Evolutionary conservation across 2,113 vertebrate species (phyloP).

Genomic region (Esox niger): DNA sequence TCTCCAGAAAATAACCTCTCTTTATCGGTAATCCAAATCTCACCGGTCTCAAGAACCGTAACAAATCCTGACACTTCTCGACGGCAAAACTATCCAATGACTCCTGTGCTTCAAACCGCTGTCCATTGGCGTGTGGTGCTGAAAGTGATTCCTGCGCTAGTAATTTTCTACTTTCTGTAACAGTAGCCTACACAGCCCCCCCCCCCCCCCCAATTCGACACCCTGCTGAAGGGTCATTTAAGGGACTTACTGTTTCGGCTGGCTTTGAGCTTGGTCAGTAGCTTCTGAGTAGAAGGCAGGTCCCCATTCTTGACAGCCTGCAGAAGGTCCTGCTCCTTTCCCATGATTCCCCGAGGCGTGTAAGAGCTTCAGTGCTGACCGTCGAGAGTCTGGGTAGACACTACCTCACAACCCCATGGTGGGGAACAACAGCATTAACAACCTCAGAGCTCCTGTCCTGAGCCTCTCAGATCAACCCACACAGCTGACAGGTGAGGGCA

Average conservation of each 20-base stretch:
- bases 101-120: conserved; percentile 45
- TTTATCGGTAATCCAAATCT: conserved; percentile 25
- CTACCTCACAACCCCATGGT: conserved; percentile 53
- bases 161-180: conserved; percentile 42
- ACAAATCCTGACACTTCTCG: conserved; percentile 26
- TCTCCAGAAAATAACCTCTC: neutral
- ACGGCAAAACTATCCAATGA: conserved; percentile 22
- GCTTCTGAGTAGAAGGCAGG: conserved; percentile 67
- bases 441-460: conserved; percentile 33
- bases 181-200: conserved; percentile 39
- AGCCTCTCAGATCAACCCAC: neutral
- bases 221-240: too few species aligned
- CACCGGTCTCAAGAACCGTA: conserved; percentile 9
- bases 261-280: conserved; percentile 68
- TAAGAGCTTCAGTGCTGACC: conserved; percentile 6
- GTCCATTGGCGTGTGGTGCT: conserved; percentile 64
- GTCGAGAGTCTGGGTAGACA: conserved; percentile 2
- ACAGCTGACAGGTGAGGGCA: conserved; percentile 8
- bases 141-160: conserved; percentile 50
- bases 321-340: conserved; percentile 77
- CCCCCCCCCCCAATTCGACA: too few species aligned
- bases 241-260: conserved; percentile 71
- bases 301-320: conserved; percentile 76
- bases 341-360: conserved; percentile 55
- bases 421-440: conserved; percentile 25